A percentile compares a stretch with the other conserved stretches of the same genome.
Evolutionary conservation across 2,888 invertebrate genomes (phyloP).

Genomic region (Yponomeuta cagnagella): DNA sequence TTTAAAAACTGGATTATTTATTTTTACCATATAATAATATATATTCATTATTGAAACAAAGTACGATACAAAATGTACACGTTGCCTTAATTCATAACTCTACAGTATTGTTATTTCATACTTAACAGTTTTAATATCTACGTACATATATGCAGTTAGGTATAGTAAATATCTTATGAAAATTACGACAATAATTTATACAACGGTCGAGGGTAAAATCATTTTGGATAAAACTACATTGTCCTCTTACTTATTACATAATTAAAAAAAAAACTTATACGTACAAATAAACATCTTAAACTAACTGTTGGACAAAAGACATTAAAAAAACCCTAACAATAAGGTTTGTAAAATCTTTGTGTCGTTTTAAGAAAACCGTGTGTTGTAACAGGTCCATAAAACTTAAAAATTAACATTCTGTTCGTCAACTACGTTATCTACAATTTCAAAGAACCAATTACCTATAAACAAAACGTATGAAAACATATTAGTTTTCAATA

Average conservation of each 20-base stretch:
- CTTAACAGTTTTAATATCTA: conserved; percentile 75
- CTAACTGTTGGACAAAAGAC: conserved; percentile 54
- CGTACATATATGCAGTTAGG: conserved; percentile 75
- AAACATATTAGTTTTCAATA: conserved; percentile 49
- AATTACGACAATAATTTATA: conserved; percentile 71
- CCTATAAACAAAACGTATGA: conserved; percentile 32
- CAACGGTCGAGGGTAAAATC: conserved; percentile 57
- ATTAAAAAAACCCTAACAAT: conserved; percentile 42
- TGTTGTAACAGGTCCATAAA: conserved; percentile 14
- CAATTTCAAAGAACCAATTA: conserved; percentile 58
- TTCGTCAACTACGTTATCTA: conserved; percentile 47
- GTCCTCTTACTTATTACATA: conserved; percentile 30
- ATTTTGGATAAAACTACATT: conserved; percentile 32
- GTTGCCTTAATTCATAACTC: conserved; percentile 71
- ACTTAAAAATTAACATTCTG: conserved; percentile 23
- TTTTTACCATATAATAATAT: conserved; percentile 82
- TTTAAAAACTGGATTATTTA: conserved; percentile 80
- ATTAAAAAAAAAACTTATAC: conserved; percentile 29
- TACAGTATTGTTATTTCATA: conserved; percentile 69
- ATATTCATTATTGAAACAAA: conserved; percentile 82
- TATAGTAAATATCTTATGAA: conserved; percentile 56
- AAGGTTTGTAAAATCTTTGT: conserved; percentile 41
- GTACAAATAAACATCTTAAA: conserved; percentile 39
- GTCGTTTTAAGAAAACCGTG: conserved; percentile 36
- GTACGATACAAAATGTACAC: conserved; percentile 86